Evolutionary conservation across 2,888 invertebrate species (phyloP).

Genomic region (Sphinx pinastri): DNA sequence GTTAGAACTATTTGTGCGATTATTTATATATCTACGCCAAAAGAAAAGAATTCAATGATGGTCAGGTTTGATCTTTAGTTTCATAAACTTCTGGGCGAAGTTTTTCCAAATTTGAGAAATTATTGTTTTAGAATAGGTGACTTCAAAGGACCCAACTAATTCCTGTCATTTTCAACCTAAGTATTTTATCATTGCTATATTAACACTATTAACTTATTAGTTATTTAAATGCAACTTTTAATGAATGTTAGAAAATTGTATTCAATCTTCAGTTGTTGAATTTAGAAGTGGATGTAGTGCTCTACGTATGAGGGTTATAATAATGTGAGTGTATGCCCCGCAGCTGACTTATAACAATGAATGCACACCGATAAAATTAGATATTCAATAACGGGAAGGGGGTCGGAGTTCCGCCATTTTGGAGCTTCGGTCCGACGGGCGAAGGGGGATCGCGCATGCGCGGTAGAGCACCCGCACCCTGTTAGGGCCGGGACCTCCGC

Average conservation of each 20-base stretch:
- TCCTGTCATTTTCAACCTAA: no score
- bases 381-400: slow-evolving; percentile 82
- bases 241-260: neutral
- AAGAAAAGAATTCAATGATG: no score
- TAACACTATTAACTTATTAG: no score
- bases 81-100: no score
- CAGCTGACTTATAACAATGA: slow-evolving; percentile 63
- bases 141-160: no score
- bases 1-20: no score
- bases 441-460: slow-evolving; percentile 80
- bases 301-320: slow-evolving; percentile 8
- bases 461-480: slow-evolving; percentile 73
- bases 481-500: slow-evolving; percentile 74
- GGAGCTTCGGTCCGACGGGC: slow-evolving; percentile 65
- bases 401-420: slow-evolving; percentile 81
- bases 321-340: slow-evolving; percentile 41
- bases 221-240: no score
- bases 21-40: no score
- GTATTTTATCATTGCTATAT: no score
- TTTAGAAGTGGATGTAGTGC: neutral
- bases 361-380: slow-evolving; percentile 80
- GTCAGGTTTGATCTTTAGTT: no score
- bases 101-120: no score
- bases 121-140: no score
- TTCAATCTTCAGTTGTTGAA: neutral